These are phyloP conservation scores for Sceloporus tristichus DNA, from an alignment of 2,113 vertebrate species.

Conservation along the genomic window DNA sequence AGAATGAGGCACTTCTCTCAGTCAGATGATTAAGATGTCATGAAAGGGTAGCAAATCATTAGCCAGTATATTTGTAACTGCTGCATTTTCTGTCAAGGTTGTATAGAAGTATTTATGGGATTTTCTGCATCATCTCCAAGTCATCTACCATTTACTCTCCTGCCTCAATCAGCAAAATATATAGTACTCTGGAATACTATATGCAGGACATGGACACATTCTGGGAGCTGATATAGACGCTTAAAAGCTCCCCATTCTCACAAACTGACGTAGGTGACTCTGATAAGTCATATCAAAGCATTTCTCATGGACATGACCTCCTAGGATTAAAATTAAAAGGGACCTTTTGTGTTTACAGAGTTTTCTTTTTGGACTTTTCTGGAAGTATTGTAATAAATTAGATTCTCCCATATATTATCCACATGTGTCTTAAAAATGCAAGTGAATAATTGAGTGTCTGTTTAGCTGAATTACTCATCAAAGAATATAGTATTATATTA, in stretches of 20 bases:
- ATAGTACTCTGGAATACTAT: neutral
- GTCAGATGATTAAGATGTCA: neutral
- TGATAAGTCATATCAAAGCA: too few species aligned
- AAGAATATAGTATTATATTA: neutral
- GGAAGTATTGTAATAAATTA: neutral
- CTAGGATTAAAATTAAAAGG: constrained; percentile 10
- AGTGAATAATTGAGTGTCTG: neutral
- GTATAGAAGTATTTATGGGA: too few species aligned
- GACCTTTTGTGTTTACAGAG: neutral
- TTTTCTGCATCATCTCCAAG: too few species aligned
- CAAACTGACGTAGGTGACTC: neutral
- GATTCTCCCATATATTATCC: neutral
- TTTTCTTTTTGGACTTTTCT: neutral
- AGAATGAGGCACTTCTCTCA: neutral
- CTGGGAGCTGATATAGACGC: too few species aligned
- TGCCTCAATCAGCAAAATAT: too few species aligned
- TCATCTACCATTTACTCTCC: too few species aligned
- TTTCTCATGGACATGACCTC: accelerated
- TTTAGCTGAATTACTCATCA: neutral
- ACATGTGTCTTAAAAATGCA: neutral
- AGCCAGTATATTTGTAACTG: too few species aligned
- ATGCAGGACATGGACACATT: neutral
- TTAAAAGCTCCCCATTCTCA: too few species aligned
- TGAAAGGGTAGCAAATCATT: neutral
- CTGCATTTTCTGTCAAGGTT: too few species aligned